These are phyloP conservation scores for Habroteleia sp. DNA, from an alignment of 2,888 invertebrate species.

Conservation along the genomic window DNA sequence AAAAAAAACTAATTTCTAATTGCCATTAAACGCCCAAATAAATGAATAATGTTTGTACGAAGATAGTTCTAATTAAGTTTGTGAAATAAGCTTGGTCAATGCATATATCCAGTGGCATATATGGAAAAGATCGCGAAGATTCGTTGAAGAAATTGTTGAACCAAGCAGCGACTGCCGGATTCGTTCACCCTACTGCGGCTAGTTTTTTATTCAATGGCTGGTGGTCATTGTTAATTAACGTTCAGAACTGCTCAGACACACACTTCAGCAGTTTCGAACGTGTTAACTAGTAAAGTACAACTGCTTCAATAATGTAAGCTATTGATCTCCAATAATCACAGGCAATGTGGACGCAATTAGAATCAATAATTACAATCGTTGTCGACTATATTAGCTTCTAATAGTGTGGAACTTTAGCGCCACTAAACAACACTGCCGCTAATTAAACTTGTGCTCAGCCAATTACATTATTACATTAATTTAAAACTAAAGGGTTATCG, in stretches of 20 bases:
- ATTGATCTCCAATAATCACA: constrained; percentile 54
- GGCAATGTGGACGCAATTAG: constrained; percentile 52
- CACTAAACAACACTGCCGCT: constrained; percentile 38
- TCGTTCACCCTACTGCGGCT: too few relatives aligned
- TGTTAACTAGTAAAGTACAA: constrained; percentile 53
- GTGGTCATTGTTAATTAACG: constrained; percentile 36
- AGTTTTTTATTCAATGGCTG: too few relatives aligned
- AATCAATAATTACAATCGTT: constrained; percentile 54
- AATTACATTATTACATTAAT: constrained; percentile 24
- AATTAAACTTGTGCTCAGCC: constrained; percentile 47
- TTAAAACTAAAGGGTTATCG: constrained; percentile 12
- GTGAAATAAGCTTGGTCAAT: too few relatives aligned
- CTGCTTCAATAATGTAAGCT: constrained; percentile 54
- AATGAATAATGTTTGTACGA: too few relatives aligned
- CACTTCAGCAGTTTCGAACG: constrained; percentile 34
- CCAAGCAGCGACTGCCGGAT: too few relatives aligned
- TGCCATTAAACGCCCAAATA: too few relatives aligned
- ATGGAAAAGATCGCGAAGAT: too few relatives aligned
- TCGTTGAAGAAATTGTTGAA: too few relatives aligned
- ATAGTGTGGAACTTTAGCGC: constrained; percentile 42
- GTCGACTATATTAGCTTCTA: constrained; percentile 50
- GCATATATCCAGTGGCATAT: too few relatives aligned
- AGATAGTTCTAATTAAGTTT: too few relatives aligned
- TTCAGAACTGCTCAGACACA: background rate
- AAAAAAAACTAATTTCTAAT: too few relatives aligned